These are phyloP conservation scores for Trididemnum nubilum DNA, from an alignment of 23 tunicate genomes.

Conservation along the genomic window DNA sequence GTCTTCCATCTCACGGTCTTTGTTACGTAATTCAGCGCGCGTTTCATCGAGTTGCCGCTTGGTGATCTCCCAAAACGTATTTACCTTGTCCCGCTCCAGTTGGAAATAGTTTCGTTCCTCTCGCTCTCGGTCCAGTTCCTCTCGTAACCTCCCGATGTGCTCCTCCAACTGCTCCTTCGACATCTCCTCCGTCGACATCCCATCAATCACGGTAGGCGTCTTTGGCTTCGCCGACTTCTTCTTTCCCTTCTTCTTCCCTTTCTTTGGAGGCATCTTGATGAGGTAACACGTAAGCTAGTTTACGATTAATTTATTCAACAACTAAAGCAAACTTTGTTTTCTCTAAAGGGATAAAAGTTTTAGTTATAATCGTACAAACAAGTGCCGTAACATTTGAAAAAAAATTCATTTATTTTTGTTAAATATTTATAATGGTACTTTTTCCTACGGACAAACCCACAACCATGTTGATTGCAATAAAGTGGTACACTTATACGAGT, in stretches of 20 bases:
- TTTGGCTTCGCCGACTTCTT: constrained; percentile 81
- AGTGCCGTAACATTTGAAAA: no score
- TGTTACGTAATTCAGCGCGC: constrained; percentile 93
- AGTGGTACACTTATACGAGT: no score
- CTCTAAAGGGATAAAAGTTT: no score
- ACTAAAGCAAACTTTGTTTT: no score
- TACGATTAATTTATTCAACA: no score
- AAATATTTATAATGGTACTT: no score
- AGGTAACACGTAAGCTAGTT: no score
- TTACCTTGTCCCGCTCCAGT: constrained; percentile 95
- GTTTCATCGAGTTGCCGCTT: constrained; percentile 95
- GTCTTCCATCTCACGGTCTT: constrained; percentile 99
- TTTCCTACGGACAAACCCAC: no score
- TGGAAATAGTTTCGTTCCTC: constrained; percentile 98
- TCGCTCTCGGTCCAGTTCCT: constrained; percentile 92
- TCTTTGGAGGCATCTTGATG: constrained; percentile 55
- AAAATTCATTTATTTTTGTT: no score
- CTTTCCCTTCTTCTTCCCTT: constrained; percentile 87
- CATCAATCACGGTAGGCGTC: constrained; percentile 95
- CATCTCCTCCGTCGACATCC: constrained; percentile 98
- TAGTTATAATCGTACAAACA: no score
- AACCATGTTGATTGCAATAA: no score
- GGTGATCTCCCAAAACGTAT: constrained; percentile 99
- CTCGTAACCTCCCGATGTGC: constrained; percentile 87
- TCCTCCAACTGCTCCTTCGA: constrained; percentile 89